Percentiles rank a stretch among this genome's conserved stretches.
phyloP scores from a whole-genome alignment of 2,113 vertebrate genomes.

The mouse (Mus musculus) region DNA sequence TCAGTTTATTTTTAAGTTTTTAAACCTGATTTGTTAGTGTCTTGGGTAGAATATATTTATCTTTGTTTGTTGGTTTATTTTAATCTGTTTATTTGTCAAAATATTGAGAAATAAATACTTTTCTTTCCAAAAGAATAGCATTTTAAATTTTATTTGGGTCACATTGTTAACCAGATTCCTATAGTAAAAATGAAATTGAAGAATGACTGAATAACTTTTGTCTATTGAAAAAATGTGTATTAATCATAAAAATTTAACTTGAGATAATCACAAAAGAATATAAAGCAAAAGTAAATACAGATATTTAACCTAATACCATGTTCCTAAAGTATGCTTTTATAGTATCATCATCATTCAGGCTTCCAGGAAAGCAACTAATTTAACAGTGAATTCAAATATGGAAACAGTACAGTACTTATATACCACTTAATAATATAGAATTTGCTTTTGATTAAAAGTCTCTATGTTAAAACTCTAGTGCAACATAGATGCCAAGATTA shows the following conservation, averaged over 20 bases:
- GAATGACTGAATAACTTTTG: constrained; percentile 54
- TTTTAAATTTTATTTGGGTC: constrained; percentile 76
- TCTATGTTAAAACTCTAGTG: not conserved
- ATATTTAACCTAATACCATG: not conserved
- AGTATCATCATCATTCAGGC: not conserved
- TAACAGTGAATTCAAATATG: constrained; percentile 17
- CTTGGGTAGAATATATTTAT: not conserved
- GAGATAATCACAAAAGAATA: constrained; percentile 39
- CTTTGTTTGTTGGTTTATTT: constrained; percentile 26
- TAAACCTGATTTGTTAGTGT: constrained; percentile 25
- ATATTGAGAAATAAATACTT: constrained; percentile 29
- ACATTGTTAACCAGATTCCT: constrained; percentile 54
- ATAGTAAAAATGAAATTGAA: constrained; percentile 72
- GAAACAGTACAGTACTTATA: not conserved
- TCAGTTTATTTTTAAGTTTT: constrained; percentile 28
- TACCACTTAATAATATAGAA: not conserved
- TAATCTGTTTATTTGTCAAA: constrained; percentile 35
- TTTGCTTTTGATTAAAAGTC: not conserved
- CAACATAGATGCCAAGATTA: not conserved
- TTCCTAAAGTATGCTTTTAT: not conserved
- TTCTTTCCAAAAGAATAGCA: constrained; percentile 50
- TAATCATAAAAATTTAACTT: constrained; percentile 67
- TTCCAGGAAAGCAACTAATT: constrained; percentile 3
- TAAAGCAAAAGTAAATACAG: not conserved
- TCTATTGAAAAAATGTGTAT: constrained; percentile 52